Evolutionary conservation across 2,113 vertebrate genomes (phyloP).

Genomic region (Galbula dea): DNA sequence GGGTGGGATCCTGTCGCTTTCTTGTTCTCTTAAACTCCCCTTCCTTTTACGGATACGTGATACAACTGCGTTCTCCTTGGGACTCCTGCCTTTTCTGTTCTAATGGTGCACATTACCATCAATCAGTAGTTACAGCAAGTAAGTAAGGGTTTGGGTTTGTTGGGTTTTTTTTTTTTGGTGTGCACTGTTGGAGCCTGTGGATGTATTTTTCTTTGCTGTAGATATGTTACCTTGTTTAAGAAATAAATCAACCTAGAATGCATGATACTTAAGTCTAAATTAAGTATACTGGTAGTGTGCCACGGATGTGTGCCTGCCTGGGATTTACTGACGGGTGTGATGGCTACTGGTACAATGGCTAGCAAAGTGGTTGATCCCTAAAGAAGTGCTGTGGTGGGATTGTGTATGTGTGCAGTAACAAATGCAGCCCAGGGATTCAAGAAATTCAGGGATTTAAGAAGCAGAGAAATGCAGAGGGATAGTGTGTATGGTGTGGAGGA

Average conservation of each 20-base stretch:
- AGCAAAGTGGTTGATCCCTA: accelerated
- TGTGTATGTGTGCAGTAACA: neutral
- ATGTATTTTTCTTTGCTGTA: neutral
- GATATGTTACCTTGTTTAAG: neutral
- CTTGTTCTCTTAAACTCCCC: neutral
- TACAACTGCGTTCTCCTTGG: accelerated
- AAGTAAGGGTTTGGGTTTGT: neutral
- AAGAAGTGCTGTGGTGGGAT: accelerated
- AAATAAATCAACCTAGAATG: accelerated
- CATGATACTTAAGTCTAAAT: accelerated
- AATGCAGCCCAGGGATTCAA: neutral
- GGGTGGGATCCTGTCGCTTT: accelerated
- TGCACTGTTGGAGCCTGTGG: accelerated
- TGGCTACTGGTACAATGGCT: accelerated
- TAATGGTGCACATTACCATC: constrained; percentile 95
- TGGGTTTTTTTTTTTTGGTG: no score
- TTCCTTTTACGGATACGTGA: neutral
- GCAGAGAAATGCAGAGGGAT: accelerated
- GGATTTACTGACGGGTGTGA: neutral
- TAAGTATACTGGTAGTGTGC: accelerated
- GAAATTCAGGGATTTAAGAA: accelerated
- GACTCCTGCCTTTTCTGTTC: accelerated
- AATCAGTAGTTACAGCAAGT: constrained; percentile 98
- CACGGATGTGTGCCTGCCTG: accelerated
- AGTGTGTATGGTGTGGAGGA: accelerated